phyloP scores from a whole-genome alignment of 2,888 invertebrate species.

The Monoplex corrugatus region DNA sequence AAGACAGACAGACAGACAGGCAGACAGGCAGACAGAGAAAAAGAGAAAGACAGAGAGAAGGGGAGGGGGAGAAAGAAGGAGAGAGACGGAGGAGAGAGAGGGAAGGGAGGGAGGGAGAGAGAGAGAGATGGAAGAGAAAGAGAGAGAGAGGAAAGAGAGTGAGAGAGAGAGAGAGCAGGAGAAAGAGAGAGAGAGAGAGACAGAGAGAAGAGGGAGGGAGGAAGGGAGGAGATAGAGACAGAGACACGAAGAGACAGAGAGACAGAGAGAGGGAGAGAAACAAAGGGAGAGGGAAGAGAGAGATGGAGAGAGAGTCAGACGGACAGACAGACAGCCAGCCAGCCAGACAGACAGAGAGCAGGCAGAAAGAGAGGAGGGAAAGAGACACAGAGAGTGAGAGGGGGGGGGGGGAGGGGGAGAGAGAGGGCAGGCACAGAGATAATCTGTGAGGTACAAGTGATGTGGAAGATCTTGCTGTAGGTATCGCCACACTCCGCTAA shows the following conservation, averaged over 20 bases:
- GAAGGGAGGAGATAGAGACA: not conserved
- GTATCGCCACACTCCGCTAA: too few species aligned
- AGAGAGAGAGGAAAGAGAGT: not conserved
- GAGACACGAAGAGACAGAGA: not conserved
- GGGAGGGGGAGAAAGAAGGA: not conserved
- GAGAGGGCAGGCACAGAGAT: not conserved
- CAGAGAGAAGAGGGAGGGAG: not conserved
- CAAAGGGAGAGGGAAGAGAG: not conserved
- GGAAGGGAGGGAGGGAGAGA: not conserved
- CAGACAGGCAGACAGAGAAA: not conserved
- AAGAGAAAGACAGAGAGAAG: not conserved
- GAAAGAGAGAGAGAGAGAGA: not conserved
- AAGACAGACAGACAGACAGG: not conserved
- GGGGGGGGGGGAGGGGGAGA: not conserved
- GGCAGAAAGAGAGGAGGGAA: slow-evolving; percentile 5
- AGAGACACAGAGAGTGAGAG: not conserved
- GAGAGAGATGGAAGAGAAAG: not conserved
- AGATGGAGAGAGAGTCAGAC: not conserved
- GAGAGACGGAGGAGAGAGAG: not conserved
- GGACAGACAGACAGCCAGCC: not conserved
- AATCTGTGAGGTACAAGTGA: too few species aligned
- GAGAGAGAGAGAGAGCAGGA: not conserved
- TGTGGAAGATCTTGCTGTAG: too few species aligned
- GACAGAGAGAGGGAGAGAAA: not conserved
- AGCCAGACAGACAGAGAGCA: not conserved